phyloP scores from a whole-genome alignment of 2,113 vertebrate species.

The Megalops atlanticus region DNA sequence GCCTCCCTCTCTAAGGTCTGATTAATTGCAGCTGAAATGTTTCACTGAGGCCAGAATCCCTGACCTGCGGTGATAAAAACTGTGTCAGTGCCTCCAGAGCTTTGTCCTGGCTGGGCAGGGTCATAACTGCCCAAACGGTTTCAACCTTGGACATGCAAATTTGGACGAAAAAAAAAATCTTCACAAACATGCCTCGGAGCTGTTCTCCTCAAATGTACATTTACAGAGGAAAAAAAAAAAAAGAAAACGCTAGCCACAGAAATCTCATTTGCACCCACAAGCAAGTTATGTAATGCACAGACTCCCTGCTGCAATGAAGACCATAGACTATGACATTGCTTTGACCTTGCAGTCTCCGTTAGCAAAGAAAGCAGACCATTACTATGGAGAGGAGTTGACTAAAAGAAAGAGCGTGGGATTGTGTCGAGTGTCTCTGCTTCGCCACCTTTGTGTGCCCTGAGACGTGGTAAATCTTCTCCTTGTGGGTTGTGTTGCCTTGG shows the following conservation, averaged over 20 bases:
- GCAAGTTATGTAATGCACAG: constrained; percentile 11
- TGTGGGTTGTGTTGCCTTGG: background rate
- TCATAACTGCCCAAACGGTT: constrained; percentile 6
- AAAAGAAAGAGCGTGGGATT: background rate
- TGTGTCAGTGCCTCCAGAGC: background rate
- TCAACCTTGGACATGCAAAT: constrained; percentile 24
- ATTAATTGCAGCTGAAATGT: constrained; percentile 16
- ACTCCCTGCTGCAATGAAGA: background rate
- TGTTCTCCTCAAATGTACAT: background rate
- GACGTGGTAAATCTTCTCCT: background rate
- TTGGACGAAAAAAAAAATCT: constrained; percentile 17
- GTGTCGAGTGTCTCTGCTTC: background rate
- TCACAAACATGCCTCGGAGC: constrained; percentile 20
- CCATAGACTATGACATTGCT: constrained; percentile 24
- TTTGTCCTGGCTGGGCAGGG: background rate
- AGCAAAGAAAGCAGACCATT: constrained; percentile 4
- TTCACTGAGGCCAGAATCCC: background rate
- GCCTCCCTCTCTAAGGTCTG: background rate
- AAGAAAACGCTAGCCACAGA: constrained; percentile 23
- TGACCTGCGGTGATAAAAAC: background rate
- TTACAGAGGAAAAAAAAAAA: constrained; percentile 17
- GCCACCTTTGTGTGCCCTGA: background rate
- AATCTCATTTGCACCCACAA: background rate
- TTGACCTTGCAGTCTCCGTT: constrained; percentile 23
- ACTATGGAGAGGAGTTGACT: background rate